A percentile compares a stretch with the other conserved stretches of the same genome.
Conservation (phyloP, 2,797 vertebrate genomes). For the Scarus forsteni region DNA sequence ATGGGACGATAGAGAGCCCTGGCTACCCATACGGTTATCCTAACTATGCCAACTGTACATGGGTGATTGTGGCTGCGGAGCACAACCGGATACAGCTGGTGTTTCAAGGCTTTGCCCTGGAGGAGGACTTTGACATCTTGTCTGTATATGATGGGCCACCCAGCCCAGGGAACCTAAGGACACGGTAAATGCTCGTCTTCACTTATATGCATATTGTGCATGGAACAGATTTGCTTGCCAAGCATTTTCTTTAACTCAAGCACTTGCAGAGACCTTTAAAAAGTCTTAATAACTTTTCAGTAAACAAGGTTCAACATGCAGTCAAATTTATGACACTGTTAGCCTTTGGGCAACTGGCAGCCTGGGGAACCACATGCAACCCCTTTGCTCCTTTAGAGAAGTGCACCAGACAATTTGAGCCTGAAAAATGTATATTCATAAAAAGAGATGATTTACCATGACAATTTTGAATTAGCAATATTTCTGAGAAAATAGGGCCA, state of each 20-base stretch:
- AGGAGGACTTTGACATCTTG: constrained; percentile 98
- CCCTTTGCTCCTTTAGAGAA: too few relatives aligned
- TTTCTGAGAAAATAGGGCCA: too few relatives aligned
- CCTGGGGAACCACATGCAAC: too few relatives aligned
- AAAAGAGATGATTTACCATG: too few relatives aligned
- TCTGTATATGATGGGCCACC: constrained; percentile 95
- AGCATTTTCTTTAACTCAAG: not conserved
- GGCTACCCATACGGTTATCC: constrained; percentile 98
- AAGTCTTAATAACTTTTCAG: too few relatives aligned
- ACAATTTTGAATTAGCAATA: too few relatives aligned
- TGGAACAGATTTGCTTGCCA: not conserved
- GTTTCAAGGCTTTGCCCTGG: constrained; percentile 97
- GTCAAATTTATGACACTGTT: too few relatives aligned
- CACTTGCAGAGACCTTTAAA: too few relatives aligned
- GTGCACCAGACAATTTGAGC: too few relatives aligned
- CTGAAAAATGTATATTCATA: too few relatives aligned
- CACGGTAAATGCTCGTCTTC: constrained; percentile 83
- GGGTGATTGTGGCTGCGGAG: constrained; percentile 94
- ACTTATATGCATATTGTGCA: not conserved
- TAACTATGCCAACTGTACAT: constrained; percentile 99
- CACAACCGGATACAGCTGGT: constrained; percentile 98
- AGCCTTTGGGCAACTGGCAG: too few relatives aligned
- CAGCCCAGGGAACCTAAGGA: constrained; percentile 92
- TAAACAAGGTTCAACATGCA: too few relatives aligned
- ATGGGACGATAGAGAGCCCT: constrained; percentile 97